Percentiles rank a stretch among this genome's conserved stretches.
phyloP scores from a whole-genome alignment of 2,113 vertebrate genomes.

The Grus americana region DNA sequence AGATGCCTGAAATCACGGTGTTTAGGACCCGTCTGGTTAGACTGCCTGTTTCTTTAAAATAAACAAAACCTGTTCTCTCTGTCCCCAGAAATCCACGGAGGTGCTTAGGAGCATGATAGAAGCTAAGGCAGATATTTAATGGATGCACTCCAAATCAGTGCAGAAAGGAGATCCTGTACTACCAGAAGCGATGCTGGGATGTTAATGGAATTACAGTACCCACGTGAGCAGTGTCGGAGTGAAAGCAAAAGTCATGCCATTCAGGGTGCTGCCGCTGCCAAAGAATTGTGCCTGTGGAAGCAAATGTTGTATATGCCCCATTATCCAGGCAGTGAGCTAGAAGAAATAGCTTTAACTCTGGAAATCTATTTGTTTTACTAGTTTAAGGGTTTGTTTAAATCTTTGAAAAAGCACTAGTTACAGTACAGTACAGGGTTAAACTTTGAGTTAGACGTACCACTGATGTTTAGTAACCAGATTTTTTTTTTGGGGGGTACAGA shows the following conservation, averaged over 20 bases:
- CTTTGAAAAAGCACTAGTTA: neutral
- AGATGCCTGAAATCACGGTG: neutral
- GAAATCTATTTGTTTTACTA: neutral
- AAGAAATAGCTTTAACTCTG: neutral
- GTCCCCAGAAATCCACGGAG: neutral
- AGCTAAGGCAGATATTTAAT: neutral
- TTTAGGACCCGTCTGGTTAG: neutral
- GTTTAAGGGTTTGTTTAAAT: neutral
- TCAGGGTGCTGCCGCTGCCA: neutral
- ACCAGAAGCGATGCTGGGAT: neutral
- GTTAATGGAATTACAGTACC: neutral
- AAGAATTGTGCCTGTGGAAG: neutral
- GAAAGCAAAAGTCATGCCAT: neutral
- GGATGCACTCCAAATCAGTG: neutral
- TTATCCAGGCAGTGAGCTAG: neutral
- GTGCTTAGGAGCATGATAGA: neutral
- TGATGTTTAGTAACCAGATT: neutral
- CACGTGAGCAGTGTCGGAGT: rapidly evolving
- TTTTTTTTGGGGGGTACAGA: neutral
- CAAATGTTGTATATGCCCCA: rapidly evolving
- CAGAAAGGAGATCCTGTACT: neutral
- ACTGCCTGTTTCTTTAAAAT: neutral
- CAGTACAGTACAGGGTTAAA: neutral
- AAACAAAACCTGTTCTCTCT: neutral
- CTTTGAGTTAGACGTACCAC: neutral